Base-by-base conservation (phyloP, 1,140 invertebrate genomes). In the Diachasmimorpha longicaudata region DNA sequence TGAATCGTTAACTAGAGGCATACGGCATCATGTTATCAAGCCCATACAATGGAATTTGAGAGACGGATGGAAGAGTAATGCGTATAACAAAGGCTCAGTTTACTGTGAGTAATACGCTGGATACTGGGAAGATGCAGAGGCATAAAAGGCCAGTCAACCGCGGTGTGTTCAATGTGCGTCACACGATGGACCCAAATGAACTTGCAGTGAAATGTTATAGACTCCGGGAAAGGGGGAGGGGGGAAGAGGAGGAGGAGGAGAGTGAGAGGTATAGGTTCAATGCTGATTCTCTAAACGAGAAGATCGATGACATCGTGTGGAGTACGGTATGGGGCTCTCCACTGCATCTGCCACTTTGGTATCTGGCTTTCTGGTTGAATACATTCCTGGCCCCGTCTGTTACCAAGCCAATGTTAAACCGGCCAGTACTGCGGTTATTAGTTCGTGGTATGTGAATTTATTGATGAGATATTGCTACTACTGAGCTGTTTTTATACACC, bases 351-450 rank as follows among this genome's bases (percentile, higher is more conserved):
- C 80, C 75, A 77, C 75, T 72, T 77, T 68, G 75, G 80, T 83
- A 83, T 83, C 81, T 81, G 79, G 79, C 77, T 77, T 83, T 83
- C 81, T 81, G 79, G 80, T 79, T 78, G 81, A 78, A 72, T 79
- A 77, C 77, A 78, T 78, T 77, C 79, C 80, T 79, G 79, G 81
- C 21, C 68, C 80, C 81, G 81, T 82, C 81, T 81, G 79, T 81
- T 82, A 81, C 78, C 74, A 42, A 66, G 21, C 58, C 58, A 63
- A 63, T 63, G 58, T 23, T 63, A 11, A 63, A 63, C 19, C 58
- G 58, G 48, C 23, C 58, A 25, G 21, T 63, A 63, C 58, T 63
- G 58, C 58, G 58, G 58, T 63, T 63, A 63, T 63, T 63, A 63
- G 58, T 31, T 63, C 23, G 23, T 63, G 58, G 58, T 63, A 63